Evolutionary conservation across 2,797 vertebrate species (phyloP).

Genomic region (Tapirus indicus): DNA sequence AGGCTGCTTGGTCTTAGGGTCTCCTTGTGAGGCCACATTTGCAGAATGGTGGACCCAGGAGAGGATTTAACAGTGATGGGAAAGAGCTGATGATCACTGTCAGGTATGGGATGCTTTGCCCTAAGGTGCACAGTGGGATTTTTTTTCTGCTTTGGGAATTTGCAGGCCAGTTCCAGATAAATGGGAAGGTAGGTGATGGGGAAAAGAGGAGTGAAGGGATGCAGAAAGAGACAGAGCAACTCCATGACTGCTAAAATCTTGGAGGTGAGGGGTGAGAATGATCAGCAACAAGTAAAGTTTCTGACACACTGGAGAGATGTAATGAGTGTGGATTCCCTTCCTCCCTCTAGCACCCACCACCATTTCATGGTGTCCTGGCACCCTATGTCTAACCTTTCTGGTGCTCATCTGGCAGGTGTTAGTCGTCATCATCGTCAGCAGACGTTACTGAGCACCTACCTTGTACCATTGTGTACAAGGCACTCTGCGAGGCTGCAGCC

Average conservation of each 20-base stretch:
- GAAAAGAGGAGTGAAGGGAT: neutral
- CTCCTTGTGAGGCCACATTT: neutral
- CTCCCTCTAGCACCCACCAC: neutral
- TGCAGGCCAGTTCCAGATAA: neutral
- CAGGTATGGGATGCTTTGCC: neutral
- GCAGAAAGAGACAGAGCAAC: neutral
- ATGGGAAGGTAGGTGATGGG: neutral
- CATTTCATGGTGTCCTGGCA: neutral
- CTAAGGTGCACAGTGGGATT: neutral
- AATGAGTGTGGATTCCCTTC: fast-evolving
- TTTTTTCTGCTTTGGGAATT: neutral
- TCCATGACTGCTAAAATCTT: neutral
- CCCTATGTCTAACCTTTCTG: neutral
- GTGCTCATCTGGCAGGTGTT: neutral
- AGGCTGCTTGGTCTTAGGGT: neutral
- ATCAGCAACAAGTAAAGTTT: neutral
- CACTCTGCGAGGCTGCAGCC: neutral
- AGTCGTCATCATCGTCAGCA: fast-evolving
- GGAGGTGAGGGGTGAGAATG: neutral
- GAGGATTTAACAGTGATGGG: neutral
- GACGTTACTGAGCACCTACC: neutral
- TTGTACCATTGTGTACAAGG: neutral
- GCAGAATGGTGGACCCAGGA: neutral
- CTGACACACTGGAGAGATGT: neutral
- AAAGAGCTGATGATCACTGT: neutral